phyloP scores from a whole-genome alignment of 1,140 invertebrate species.

The Drosophila burlai region DNA sequence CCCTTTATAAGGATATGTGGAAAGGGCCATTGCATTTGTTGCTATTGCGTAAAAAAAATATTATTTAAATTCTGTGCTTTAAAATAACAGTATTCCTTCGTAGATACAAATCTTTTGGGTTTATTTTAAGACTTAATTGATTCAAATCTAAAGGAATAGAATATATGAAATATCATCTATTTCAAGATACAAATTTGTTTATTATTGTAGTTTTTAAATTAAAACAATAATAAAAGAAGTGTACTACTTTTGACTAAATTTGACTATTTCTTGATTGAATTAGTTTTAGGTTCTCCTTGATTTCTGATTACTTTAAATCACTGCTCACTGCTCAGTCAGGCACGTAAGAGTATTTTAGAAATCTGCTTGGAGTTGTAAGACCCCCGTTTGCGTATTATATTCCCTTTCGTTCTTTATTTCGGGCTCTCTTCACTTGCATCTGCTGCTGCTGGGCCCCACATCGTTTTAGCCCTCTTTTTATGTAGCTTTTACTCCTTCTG shows the following conservation, averaged over 20 bases:
- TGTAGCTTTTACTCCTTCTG: constrained; percentile 1
- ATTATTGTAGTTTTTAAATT: too few relatives aligned
- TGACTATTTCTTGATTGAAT: too few relatives aligned
- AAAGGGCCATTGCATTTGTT: background rate
- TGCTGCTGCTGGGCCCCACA: constrained; percentile 25
- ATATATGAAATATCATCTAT: background rate
- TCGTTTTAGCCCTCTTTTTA: constrained; percentile 13
- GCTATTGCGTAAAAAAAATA: too few relatives aligned
- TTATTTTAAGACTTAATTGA: background rate
- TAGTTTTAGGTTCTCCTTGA: background rate
- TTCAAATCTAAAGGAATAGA: background rate
- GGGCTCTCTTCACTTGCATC: constrained; percentile 29
- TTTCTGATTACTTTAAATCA: background rate
- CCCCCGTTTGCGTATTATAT: constrained; percentile 37
- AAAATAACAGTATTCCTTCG: background rate
- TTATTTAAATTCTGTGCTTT: background rate
- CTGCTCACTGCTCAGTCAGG: background rate
- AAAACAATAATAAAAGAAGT: too few relatives aligned
- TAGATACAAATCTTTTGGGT: background rate
- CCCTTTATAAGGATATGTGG: background rate
- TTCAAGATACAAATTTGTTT: background rate
- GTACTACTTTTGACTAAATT: too few relatives aligned
- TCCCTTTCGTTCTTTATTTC: constrained; percentile 32
- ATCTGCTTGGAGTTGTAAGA: background rate
- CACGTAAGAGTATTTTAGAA: constrained; percentile 17